A percentile compares a stretch with the other conserved stretches of the same genome.
Evolutionary conservation across 2,888 invertebrate species (phyloP).

Genomic region (Andrena bucephala): DNA sequence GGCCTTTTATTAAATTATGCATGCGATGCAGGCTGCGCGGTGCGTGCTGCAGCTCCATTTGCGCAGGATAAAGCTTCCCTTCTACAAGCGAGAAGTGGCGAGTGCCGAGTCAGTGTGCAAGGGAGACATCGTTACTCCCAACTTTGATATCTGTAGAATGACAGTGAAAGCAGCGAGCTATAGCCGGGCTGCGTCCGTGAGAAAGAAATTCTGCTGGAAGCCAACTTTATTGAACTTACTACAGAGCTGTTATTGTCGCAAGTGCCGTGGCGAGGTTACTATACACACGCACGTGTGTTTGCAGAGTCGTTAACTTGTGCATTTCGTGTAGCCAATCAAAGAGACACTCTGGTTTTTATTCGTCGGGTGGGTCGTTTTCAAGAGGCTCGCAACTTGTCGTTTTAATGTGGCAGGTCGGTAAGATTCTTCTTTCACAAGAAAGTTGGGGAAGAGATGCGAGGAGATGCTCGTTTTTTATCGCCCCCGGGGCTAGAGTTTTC

Average conservation of each 20-base stretch:
- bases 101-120: not conserved
- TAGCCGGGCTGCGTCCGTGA: not conserved
- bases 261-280: too few relatives aligned
- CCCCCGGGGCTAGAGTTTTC: not conserved
- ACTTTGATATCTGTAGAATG: not conserved
- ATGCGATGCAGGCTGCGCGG: slow-evolving; percentile 21
- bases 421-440: slow-evolving; percentile 7
- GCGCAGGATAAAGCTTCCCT: not conserved
- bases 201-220: too few relatives aligned
- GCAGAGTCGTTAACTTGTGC: too few relatives aligned
- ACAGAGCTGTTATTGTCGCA: too few relatives aligned
- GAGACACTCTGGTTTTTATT: too few relatives aligned
- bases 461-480: slow-evolving; percentile 7
- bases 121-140: not conserved
- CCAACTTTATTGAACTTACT: too few relatives aligned
- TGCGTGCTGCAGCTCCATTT: slow-evolving; percentile 17
- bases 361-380: too few relatives aligned
- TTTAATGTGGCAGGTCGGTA: slow-evolving; percentile 36
- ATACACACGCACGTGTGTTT: too few relatives aligned
- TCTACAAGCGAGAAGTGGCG: not conserved
- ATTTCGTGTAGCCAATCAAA: too few relatives aligned
- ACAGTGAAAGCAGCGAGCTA: not conserved
- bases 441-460: not conserved
- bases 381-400: slow-evolving; percentile 54
- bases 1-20: slow-evolving; percentile 53